These are phyloP conservation scores for Gallinago stenura DNA, from an alignment of 2,797 vertebrate genomes.

Conservation along the genomic window DNA sequence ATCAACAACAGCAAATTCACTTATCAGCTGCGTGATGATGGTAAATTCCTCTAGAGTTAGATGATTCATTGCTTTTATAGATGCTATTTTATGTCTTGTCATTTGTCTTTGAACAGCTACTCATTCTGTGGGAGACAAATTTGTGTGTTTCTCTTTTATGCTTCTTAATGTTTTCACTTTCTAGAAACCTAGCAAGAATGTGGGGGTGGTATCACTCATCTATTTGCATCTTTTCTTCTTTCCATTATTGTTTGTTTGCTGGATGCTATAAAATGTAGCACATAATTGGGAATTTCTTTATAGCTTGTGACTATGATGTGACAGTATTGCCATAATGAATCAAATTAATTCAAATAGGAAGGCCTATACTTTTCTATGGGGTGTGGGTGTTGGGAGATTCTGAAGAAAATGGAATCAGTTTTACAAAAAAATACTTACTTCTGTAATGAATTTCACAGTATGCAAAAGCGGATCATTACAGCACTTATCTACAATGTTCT, in stretches of 20 bases:
- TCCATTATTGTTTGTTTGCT: neutral
- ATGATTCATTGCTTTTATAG: slow-evolving; percentile 59
- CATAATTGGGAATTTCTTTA: neutral
- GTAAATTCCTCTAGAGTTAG: slow-evolving; percentile 39
- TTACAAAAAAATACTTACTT: neutral
- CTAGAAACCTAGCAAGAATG: neutral
- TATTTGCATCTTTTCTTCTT: neutral
- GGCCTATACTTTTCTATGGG: neutral
- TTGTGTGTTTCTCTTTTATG: neutral
- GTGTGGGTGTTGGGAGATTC: neutral
- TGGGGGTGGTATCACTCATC: neutral
- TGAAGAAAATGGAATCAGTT: neutral
- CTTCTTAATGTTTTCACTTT: slow-evolving; percentile 4
- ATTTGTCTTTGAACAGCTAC: slow-evolving; percentile 54
- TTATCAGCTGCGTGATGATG: slow-evolving; percentile 24
- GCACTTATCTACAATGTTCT: neutral
- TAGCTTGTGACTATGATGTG: neutral
- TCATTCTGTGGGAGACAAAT: slow-evolving; percentile 1
- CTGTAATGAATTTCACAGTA: neutral
- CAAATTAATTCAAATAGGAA: neutral
- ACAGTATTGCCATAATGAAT: neutral
- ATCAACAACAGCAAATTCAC: slow-evolving; percentile 35
- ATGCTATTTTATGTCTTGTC: slow-evolving; percentile 46
- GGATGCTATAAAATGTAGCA: neutral
- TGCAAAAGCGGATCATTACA: neutral